phyloP scores from a whole-genome alignment of 2,888 invertebrate genomes.

The Thumatha senex region DNA sequence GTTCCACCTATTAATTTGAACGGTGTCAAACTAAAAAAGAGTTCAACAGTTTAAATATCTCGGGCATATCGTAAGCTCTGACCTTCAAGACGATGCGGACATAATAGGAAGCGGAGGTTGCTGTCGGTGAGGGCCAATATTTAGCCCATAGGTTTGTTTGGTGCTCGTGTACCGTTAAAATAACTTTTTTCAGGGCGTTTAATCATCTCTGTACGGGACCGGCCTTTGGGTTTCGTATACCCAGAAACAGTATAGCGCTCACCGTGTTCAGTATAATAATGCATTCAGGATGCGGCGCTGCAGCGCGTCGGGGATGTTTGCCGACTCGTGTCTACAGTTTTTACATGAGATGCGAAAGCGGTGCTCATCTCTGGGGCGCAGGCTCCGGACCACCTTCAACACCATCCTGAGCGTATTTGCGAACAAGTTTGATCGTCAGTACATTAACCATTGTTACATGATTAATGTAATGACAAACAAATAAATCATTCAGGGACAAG shows the following conservation, averaged over 20 bases:
- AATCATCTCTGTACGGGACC: background rate
- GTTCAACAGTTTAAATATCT: constrained; percentile 15
- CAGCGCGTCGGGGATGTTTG: too few relatives aligned
- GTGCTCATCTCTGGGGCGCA: background rate
- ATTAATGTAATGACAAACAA: background rate
- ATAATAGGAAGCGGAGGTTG: too few relatives aligned
- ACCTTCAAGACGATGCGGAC: constrained; percentile 11
- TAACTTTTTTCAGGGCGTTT: background rate
- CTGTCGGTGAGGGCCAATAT: too few relatives aligned
- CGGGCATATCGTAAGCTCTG: constrained; percentile 11
- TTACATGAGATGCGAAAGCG: background rate
- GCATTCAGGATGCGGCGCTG: too few relatives aligned
- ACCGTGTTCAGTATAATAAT: background rate
- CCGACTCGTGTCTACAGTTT: too few relatives aligned
- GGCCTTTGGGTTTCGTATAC: background rate
- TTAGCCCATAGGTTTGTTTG: background rate
- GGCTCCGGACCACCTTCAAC: background rate
- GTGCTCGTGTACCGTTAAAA: background rate
- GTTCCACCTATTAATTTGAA: background rate
- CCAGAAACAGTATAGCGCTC: background rate
- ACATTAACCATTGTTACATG: background rate
- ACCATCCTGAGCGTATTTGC: background rate
- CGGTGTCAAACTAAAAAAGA: background rate
- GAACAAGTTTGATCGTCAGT: background rate
- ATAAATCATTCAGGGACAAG: too few relatives aligned